These are phyloP conservation scores for Dryas iulia DNA, from an alignment of 1,140 invertebrate species.

Conservation along the genomic window DNA sequence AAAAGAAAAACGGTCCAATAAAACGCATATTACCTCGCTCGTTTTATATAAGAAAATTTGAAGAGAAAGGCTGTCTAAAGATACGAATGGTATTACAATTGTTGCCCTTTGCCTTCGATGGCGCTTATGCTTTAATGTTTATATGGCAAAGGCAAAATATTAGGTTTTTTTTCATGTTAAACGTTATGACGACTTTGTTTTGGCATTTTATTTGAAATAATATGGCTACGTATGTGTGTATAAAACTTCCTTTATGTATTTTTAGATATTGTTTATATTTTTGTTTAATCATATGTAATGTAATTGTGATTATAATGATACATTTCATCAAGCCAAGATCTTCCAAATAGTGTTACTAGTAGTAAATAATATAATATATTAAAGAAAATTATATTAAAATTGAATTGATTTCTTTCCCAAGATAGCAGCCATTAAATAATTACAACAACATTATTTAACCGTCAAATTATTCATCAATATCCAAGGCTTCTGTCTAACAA, in stretches of 20 bases:
- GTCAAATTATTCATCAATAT: slow-evolving; percentile 76
- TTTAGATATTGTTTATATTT: no score
- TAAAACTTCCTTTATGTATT: neutral
- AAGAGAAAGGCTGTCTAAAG: slow-evolving; percentile 51
- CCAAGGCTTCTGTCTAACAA: slow-evolving; percentile 67
- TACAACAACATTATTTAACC: slow-evolving; percentile 61
- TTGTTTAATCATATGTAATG: no score
- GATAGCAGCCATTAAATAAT: slow-evolving; percentile 55
- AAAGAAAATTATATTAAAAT: neutral
- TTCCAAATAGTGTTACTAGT: no score
- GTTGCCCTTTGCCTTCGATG: slow-evolving; percentile 50
- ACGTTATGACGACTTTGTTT: neutral
- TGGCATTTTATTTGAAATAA: neutral
- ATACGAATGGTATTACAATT: slow-evolving; percentile 56
- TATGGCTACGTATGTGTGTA: neutral
- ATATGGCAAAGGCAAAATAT: slow-evolving; percentile 56
- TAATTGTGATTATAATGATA: no score
- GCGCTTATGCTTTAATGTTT: slow-evolving; percentile 45
- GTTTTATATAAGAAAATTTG: slow-evolving; percentile 65
- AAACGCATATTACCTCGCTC: slow-evolving; percentile 58
- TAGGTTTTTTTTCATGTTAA: slow-evolving; percentile 54
- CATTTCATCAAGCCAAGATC: no score
- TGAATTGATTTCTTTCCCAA: neutral
- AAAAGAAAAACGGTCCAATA: slow-evolving; percentile 62
- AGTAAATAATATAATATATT: neutral